Conservation (phyloP, 2,797 vertebrate species). For the Danio jaintianensis region DNA sequence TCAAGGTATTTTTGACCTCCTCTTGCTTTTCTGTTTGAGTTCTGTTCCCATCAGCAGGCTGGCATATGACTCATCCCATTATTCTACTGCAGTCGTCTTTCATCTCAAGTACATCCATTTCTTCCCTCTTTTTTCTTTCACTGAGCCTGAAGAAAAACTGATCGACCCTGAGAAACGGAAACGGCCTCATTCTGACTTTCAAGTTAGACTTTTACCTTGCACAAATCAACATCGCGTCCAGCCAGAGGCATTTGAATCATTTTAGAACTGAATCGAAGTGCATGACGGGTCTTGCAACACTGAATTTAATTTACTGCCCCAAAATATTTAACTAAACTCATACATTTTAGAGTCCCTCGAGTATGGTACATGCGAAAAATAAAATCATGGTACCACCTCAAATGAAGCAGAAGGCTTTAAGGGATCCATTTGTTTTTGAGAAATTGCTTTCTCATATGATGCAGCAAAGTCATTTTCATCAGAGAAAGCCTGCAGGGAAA, state of each 20-base stretch:
- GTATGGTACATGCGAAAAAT: not conserved
- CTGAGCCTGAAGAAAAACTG: not conserved
- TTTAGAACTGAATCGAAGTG: slow-evolving; percentile 37
- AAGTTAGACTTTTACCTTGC: slow-evolving; percentile 8
- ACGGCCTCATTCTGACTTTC: slow-evolving; percentile 16
- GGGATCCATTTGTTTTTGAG: slow-evolving; percentile 39
- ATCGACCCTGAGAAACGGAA: slow-evolving; percentile 8
- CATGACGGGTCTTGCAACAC: slow-evolving; percentile 4
- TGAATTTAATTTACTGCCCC: slow-evolving; percentile 23
- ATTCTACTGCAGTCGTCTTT: slow-evolving; percentile 22
- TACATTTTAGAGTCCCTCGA: not conserved
- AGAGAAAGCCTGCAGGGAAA: slow-evolving; percentile 9
- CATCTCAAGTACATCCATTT: slow-evolving; percentile 12
- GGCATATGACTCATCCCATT: slow-evolving; percentile 2
- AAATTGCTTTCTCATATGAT: slow-evolving; percentile 20
- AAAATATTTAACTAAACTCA: not conserved
- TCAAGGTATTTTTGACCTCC: not conserved
- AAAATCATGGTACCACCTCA: not conserved
- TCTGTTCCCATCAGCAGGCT: slow-evolving; percentile 47
- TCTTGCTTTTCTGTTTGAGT: slow-evolving; percentile 50
- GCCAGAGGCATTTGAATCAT: not conserved
- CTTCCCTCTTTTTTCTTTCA: not conserved
- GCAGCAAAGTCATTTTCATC: slow-evolving; percentile 26
- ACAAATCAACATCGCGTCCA: not conserved
- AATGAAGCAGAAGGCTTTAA: slow-evolving; percentile 22